These are phyloP conservation scores for Pocillopora grandis DNA, from an alignment of 92 coral and sea anemone species.

Conservation along the genomic window DNA sequence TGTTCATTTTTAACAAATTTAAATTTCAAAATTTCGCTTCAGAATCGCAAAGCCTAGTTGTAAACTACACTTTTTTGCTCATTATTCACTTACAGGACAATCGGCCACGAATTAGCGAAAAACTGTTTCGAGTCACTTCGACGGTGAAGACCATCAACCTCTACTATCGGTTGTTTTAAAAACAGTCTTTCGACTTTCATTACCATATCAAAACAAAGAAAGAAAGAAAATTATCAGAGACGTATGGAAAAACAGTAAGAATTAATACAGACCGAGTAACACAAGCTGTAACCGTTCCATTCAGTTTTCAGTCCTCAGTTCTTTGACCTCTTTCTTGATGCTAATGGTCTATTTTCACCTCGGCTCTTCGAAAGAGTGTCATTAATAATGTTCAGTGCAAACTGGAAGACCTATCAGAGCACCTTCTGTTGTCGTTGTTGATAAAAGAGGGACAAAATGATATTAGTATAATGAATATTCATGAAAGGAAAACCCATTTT, in stretches of 20 bases:
- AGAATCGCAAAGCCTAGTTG: too few relatives aligned
- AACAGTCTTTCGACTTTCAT: constrained; percentile 2
- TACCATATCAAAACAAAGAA: constrained; percentile 34
- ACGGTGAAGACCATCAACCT: not conserved
- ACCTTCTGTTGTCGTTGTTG: constrained; percentile 21
- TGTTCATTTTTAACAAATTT: not conserved
- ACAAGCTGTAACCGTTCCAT: not conserved
- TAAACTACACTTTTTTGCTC: too few relatives aligned
- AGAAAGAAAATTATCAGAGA: not conserved
- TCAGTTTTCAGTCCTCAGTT: not conserved
- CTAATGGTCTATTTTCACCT: not conserved
- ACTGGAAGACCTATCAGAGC: constrained; percentile 26
- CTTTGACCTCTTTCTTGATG: not conserved
- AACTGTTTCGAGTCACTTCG: not conserved
- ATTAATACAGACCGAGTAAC: not conserved
- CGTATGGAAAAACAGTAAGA: not conserved
- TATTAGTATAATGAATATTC: constrained; percentile 22
- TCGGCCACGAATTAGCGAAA: constrained; percentile 7
- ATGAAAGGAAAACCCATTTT: not conserved
- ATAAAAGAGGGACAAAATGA: constrained; percentile 3
- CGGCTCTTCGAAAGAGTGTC: not conserved
- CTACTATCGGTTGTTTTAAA: not conserved
- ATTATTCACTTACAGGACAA: not conserved
- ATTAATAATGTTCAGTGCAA: constrained; percentile 11
- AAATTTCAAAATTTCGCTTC: too few relatives aligned